These are phyloP conservation scores for Nematostella vectensis DNA, from an alignment of 92 coral and sea anemone species.

Conservation along the genomic window DNA sequence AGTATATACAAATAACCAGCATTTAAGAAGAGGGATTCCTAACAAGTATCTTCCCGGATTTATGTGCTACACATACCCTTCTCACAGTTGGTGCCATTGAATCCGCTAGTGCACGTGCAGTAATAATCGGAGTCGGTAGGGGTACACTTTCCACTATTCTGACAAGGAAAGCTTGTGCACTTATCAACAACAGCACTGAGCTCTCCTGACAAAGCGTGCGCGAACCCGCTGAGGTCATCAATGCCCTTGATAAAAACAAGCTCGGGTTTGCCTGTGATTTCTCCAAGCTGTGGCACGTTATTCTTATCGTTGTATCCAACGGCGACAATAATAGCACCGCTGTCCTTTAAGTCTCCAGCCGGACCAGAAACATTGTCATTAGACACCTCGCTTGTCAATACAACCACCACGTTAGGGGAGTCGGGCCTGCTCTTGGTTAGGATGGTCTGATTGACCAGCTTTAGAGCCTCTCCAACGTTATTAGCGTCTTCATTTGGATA, in stretches of 20 bases:
- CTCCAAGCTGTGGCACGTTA: not conserved
- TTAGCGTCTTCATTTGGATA: not conserved
- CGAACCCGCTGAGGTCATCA: not conserved
- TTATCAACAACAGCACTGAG: not conserved
- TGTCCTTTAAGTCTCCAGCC: not conserved
- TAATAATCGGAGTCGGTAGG: conserved; percentile 7
- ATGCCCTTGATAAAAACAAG: not conserved
- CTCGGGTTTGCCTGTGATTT: not conserved
- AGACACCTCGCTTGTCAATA: not conserved
- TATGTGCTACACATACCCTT: too few species aligned
- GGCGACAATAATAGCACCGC: not conserved
- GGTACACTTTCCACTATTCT: conserved; percentile 17
- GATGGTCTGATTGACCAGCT: not conserved
- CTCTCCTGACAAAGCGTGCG: not conserved
- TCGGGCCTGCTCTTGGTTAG: not conserved
- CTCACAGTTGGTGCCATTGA: conserved; percentile 17
- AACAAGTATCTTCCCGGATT: too few species aligned
- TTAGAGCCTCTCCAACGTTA: not conserved
- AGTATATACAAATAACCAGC: too few species aligned
- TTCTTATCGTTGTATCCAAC: not conserved
- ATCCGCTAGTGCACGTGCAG: conserved; percentile 19
- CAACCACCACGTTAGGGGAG: not conserved
- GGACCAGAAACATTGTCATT: not conserved
- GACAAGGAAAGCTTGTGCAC: conserved; percentile 21
- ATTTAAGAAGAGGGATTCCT: too few species aligned